phyloP scores from a whole-genome alignment of 2,797 vertebrate species.

The Hypotaenidia philippensis region DNA sequence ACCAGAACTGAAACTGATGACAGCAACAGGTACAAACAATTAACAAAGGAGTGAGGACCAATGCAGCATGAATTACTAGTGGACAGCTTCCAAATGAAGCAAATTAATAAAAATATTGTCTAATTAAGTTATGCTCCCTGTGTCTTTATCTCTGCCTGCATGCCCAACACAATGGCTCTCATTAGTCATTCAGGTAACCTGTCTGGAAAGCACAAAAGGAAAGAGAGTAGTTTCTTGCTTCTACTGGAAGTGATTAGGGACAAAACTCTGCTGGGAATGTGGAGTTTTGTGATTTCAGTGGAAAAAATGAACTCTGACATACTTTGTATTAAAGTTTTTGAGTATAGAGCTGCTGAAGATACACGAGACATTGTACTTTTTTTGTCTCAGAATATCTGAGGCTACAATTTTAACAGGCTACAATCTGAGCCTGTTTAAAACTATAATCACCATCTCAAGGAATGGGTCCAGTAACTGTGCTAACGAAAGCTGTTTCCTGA shows the following conservation, averaged over 20 bases:
- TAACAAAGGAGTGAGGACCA: not conserved
- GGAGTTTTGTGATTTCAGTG: not conserved
- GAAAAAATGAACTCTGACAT: not conserved
- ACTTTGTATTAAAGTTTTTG: not conserved
- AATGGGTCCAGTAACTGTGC: not conserved
- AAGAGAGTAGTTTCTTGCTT: not conserved
- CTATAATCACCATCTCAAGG: not conserved
- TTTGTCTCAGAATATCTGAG: not conserved
- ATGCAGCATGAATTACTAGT: not conserved
- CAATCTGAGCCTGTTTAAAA: not conserved
- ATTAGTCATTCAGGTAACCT: not conserved
- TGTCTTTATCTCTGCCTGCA: not conserved
- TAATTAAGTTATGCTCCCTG: not conserved
- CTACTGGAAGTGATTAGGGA: not conserved
- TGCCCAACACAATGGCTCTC: not conserved
- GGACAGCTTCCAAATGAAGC: not conserved
- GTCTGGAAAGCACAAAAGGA: not conserved
- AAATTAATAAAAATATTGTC: not conserved
- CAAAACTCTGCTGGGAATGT: not conserved
- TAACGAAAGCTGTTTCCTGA: not conserved
- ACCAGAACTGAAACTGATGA: not conserved
- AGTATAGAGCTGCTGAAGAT: not conserved
- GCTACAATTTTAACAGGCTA: not conserved
- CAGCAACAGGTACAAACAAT: not conserved
- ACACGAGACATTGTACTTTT: not conserved